Conservation (phyloP, 2,888 invertebrate genomes). For the Plebejus melissa region DNA sequence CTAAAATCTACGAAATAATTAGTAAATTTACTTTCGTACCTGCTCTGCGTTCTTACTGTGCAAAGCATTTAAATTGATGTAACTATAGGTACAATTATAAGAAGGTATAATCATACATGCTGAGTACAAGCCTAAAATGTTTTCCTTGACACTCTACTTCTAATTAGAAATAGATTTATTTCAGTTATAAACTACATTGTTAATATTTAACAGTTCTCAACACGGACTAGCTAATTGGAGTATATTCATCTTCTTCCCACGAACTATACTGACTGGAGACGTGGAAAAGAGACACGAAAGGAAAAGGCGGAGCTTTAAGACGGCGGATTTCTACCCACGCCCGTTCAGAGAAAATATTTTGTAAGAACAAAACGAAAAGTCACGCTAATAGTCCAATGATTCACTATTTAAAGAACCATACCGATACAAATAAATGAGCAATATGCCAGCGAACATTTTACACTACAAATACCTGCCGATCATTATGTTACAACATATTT, state of each 20-base stretch:
- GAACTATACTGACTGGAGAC: constrained; percentile 8
- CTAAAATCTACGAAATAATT: no score
- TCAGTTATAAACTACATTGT: constrained; percentile 8
- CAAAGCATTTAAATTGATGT: not conserved
- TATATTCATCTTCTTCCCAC: constrained; percentile 34
- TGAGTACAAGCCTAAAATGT: not conserved
- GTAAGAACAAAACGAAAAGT: constrained; percentile 23
- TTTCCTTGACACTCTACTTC: constrained; percentile 14
- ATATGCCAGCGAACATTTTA: constrained; percentile 16
- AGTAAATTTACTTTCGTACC: no score
- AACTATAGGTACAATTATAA: not conserved
- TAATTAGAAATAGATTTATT: constrained; percentile 23
- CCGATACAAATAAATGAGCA: constrained; percentile 13
- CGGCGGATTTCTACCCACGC: constrained; percentile 51
- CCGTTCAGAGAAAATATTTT: constrained; percentile 30
- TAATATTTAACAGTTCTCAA: constrained; percentile 13
- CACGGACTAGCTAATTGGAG: constrained; percentile 36
- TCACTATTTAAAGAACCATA: constrained; percentile 17
- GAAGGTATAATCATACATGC: not conserved
- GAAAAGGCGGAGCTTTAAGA: constrained; percentile 50
- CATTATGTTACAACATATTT: not conserved
- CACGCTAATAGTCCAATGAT: constrained; percentile 26
- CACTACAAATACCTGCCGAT: not conserved
- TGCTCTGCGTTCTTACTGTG: not conserved
- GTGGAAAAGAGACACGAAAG: constrained; percentile 43